These are phyloP conservation scores for Diadophis punctatus DNA, from an alignment of 2,113 vertebrate species.

Conservation along the genomic window DNA sequence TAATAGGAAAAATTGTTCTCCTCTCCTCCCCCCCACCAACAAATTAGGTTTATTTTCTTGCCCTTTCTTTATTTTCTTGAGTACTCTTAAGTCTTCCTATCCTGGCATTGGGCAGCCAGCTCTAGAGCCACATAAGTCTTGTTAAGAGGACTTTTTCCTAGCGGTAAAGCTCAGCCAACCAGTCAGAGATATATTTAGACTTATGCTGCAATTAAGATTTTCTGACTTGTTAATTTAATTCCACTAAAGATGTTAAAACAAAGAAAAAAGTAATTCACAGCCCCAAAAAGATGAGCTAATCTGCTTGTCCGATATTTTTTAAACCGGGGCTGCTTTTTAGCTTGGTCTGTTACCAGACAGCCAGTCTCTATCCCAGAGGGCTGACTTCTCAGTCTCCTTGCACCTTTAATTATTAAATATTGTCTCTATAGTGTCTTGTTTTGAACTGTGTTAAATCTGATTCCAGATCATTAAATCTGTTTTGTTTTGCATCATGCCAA, in stretches of 20 bases:
- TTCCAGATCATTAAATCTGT: neutral
- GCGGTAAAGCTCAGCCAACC: neutral
- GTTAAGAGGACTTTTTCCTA: neutral
- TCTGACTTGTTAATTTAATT: neutral
- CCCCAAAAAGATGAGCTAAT: neutral
- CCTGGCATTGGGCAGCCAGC: neutral
- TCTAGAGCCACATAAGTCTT: neutral
- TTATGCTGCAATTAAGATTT: neutral
- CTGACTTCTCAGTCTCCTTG: neutral
- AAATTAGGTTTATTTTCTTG: neutral
- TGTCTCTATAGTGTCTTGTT: neutral
- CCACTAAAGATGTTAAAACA: neutral
- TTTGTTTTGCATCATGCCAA: neutral
- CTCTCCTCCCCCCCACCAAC: neutral
- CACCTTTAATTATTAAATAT: neutral
- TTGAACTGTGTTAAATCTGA: neutral
- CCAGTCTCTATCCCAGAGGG: neutral
- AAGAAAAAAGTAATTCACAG: neutral
- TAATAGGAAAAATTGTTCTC: neutral
- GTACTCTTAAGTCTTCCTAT: neutral
- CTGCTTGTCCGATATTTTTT: neutral
- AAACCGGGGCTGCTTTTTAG: neutral
- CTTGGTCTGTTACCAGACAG: neutral
- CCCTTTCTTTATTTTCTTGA: too few species aligned
- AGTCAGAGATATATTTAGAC: neutral